phyloP scores from a whole-genome alignment of 1,140 invertebrate species.

The Drosophila asahinai region DNA sequence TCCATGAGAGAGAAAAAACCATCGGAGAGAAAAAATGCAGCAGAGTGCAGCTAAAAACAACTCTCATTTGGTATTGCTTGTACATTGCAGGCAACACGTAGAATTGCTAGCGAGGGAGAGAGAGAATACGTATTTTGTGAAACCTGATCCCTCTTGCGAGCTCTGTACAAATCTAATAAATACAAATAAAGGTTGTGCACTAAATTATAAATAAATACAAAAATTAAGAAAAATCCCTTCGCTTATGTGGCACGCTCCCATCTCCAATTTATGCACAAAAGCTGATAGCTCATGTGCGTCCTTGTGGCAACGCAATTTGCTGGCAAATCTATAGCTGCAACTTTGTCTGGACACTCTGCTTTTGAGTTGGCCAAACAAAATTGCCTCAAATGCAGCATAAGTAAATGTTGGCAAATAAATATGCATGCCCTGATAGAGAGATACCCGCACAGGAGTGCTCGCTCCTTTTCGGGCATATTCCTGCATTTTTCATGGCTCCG shows the following conservation, averaged over 20 bases:
- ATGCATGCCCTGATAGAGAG: slow-evolving; percentile 53
- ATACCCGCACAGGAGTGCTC: slow-evolving; percentile 12
- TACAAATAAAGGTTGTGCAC: too few relatives aligned
- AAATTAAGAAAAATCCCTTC: too few relatives aligned
- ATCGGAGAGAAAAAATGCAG: too few relatives aligned
- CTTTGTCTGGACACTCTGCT: slow-evolving; percentile 58
- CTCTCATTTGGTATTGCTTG: too few relatives aligned
- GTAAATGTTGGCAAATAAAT: slow-evolving; percentile 78
- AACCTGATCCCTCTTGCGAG: too few relatives aligned
- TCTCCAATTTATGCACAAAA: slow-evolving; percentile 5
- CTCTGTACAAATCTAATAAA: too few relatives aligned
- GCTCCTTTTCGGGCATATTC: slow-evolving; percentile 30
- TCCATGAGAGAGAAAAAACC: too few relatives aligned
- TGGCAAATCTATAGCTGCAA: slow-evolving; percentile 56
- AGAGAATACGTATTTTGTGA: too few relatives aligned
- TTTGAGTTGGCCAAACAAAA: slow-evolving; percentile 67
- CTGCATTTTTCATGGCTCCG: slow-evolving; percentile 63
- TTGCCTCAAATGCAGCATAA: slow-evolving; percentile 76
- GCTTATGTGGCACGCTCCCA: not conserved
- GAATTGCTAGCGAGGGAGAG: too few relatives aligned
- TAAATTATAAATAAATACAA: too few relatives aligned
- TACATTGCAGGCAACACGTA: too few relatives aligned
- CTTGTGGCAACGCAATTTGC: slow-evolving; percentile 51
- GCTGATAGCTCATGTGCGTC: slow-evolving; percentile 50
- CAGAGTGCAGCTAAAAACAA: too few relatives aligned